These are phyloP conservation scores for Stenchaetothrips biformis DNA, from an alignment of 2,888 invertebrate species.

Conservation along the genomic window DNA sequence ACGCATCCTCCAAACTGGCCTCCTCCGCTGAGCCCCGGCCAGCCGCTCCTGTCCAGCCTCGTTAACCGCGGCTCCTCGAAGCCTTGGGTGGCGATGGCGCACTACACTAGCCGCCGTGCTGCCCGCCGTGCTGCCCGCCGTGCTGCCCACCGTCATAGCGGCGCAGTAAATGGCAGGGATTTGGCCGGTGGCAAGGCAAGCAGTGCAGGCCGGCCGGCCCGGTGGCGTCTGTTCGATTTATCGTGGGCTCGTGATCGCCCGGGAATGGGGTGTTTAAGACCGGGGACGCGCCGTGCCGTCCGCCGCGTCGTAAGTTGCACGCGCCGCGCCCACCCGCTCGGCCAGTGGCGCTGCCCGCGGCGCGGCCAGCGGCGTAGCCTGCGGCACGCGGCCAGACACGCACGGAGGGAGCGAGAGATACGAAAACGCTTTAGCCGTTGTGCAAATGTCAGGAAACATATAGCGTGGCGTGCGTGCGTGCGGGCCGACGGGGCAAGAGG, in stretches of 20 bases:
- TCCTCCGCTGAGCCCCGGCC: too few species aligned
- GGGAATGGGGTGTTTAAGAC: slow-evolving; percentile 1
- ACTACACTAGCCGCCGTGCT: too few species aligned
- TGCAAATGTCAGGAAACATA: slow-evolving; percentile 1
- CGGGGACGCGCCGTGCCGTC: neutral
- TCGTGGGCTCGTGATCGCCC: neutral
- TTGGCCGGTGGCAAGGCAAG: neutral
- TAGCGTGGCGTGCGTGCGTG: slow-evolving; percentile 1
- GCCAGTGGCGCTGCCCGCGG: too few species aligned
- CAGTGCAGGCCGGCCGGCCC: neutral
- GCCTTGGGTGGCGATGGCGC: too few species aligned
- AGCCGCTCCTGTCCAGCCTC: too few species aligned
- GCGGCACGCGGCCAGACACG: too few species aligned
- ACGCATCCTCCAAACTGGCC: too few species aligned
- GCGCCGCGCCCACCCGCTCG: neutral
- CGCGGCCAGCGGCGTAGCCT: too few species aligned
- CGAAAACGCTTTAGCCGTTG: neutral
- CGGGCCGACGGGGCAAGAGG: neutral
- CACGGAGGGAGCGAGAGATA: neutral
- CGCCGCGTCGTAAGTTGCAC: neutral
- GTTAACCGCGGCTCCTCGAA: too few species aligned
- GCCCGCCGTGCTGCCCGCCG: neutral
- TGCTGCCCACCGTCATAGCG: neutral
- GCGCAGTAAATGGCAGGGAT: neutral
- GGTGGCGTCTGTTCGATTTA: neutral